These are phyloP conservation scores for Gnatocerus cornutus DNA, from an alignment of 2,888 invertebrate genomes.

Conservation along the genomic window DNA sequence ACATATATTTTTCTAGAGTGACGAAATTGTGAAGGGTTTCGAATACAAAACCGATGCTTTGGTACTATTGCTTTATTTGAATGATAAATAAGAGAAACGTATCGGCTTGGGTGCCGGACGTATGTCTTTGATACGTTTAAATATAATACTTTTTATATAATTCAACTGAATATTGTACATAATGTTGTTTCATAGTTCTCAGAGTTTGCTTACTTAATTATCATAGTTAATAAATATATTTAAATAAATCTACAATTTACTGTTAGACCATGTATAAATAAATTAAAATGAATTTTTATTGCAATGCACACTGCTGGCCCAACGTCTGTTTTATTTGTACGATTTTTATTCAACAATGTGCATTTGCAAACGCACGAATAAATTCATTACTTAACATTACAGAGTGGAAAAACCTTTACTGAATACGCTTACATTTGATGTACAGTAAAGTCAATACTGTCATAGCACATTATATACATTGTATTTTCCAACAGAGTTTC, in stretches of 20 bases:
- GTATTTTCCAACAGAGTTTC: slow-evolving; percentile 61
- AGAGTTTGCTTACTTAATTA: slow-evolving; percentile 53
- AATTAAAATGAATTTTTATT: slow-evolving; percentile 40
- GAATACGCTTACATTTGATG: slow-evolving; percentile 65
- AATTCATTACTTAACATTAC: slow-evolving; percentile 50
- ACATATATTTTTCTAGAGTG: slow-evolving; percentile 69
- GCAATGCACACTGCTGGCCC: slow-evolving; percentile 45
- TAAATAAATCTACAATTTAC: slow-evolving; percentile 48
- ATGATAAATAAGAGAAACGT: slow-evolving; percentile 42
- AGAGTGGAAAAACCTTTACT: slow-evolving; percentile 62
- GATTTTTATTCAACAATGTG: slow-evolving; percentile 44
- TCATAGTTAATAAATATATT: slow-evolving; percentile 51
- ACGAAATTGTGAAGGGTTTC: slow-evolving; percentile 58
- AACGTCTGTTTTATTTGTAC: slow-evolving; percentile 8
- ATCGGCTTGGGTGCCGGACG: slow-evolving; percentile 35
- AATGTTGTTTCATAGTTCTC: slow-evolving; percentile 56
- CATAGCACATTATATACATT: slow-evolving; percentile 67
- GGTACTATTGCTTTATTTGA: slow-evolving; percentile 71
- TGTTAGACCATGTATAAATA: slow-evolving; percentile 46
- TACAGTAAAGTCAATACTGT: slow-evolving; percentile 61
- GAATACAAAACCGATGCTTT: slow-evolving; percentile 63
- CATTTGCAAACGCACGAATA: slow-evolving; percentile 49
- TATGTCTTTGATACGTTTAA: slow-evolving; percentile 48
- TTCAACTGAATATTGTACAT: slow-evolving; percentile 57
- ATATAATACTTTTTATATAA: slow-evolving; percentile 55